A percentile compares a stretch with the other conserved stretches of the same genome.
Evolutionary conservation across 2,113 vertebrate species (phyloP).

Genomic region (Phylloscopus trochiloides): DNA sequence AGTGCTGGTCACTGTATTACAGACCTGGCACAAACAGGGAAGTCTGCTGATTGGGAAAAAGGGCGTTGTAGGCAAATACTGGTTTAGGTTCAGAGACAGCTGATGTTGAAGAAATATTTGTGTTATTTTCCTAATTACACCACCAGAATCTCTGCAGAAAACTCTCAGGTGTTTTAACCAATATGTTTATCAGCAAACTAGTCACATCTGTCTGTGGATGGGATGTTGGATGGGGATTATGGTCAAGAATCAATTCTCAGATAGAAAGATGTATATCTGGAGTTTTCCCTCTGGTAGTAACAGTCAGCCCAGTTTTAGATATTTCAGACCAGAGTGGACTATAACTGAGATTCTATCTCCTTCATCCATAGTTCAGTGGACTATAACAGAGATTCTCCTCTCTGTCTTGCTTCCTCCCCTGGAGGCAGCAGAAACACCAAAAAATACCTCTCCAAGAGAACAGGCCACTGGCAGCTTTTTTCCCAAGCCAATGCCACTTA

Average conservation of each 20-base stretch:
- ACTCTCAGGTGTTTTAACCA: neutral
- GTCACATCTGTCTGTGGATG: neutral
- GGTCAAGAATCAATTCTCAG: neutral
- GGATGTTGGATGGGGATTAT: neutral
- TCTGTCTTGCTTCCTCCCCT: neutral
- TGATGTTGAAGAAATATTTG: neutral
- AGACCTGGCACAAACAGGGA: neutral
- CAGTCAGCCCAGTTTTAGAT: neutral
- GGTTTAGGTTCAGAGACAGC: neutral
- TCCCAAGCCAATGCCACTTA: slow-evolving; percentile 3
- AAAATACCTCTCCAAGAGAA: neutral
- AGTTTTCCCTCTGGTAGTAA: neutral
- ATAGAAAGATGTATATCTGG: neutral
- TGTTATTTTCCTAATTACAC: slow-evolving; percentile 14
- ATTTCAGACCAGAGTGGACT: neutral
- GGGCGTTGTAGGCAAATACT: neutral
- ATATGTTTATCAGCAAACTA: neutral
- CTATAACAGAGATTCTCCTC: neutral
- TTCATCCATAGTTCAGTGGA: neutral
- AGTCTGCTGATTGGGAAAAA: neutral
- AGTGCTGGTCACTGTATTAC: neutral
- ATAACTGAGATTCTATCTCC: neutral
- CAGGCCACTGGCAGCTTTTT: neutral
- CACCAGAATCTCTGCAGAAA: neutral
- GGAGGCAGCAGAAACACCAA: neutral